A percentile compares a stretch with the other conserved stretches of the same genome.
Evolutionary conservation across 2,113 vertebrate species (phyloP).

Genomic region (Antidorcas marsupialis): DNA sequence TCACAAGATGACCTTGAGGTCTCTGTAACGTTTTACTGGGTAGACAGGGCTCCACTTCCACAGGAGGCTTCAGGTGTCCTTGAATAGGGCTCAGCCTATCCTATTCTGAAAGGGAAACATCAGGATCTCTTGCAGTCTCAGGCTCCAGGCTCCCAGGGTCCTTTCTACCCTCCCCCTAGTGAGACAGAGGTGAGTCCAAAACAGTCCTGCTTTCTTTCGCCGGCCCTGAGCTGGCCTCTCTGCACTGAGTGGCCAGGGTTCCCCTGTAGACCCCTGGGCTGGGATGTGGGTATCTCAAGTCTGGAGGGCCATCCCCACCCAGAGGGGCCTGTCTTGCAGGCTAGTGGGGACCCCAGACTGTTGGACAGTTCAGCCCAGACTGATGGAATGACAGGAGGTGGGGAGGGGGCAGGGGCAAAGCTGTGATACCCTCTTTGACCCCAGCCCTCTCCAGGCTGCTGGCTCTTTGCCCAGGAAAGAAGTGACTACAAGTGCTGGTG

Average conservation of each 20-base stretch:
- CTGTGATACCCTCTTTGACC: slow-evolving; percentile 53
- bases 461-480: slow-evolving; percentile 61
- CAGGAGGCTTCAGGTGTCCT: not conserved
- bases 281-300: not conserved
- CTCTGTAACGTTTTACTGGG: not conserved
- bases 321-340: not conserved
- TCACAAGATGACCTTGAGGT: not conserved
- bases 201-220: not conserved
- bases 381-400: not conserved
- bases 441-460: slow-evolving; percentile 31
- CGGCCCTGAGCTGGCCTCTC: not conserved
- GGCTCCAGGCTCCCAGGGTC: not conserved
- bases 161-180: not conserved
- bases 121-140: not conserved
- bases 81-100: not conserved
- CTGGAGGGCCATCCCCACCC: not conserved
- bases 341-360: not conserved
- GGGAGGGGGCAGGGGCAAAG: not conserved
- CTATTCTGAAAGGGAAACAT: not conserved
- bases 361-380: not conserved
- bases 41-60: not conserved
- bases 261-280: not conserved
- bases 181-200: not conserved
- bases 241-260: not conserved
- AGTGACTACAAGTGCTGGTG: not conserved